Percentiles rank a stretch among this genome's conserved stretches.
Conservation (phyloP, 2,888 invertebrate genomes). For the Apotomis turbidana region DNA sequence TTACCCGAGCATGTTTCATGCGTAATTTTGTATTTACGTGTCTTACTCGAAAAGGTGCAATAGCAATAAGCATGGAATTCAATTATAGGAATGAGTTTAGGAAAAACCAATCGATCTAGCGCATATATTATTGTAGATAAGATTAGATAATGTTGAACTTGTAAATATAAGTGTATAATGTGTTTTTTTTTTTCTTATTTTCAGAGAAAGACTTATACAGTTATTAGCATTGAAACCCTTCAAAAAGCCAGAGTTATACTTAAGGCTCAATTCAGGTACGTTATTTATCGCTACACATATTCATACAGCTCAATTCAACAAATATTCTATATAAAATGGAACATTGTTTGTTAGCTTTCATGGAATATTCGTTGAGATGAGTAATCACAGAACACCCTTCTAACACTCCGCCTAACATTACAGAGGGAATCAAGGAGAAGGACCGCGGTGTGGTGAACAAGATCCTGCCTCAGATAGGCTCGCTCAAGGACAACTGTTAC, state of each 20-base stretch:
- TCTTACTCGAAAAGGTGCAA: neutral
- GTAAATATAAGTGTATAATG: neutral
- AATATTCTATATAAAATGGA: slow-evolving; percentile 23
- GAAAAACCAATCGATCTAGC: neutral
- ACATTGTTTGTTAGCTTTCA: slow-evolving; percentile 6
- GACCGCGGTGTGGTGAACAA: slow-evolving; percentile 90
- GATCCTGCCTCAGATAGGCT: slow-evolving; percentile 91
- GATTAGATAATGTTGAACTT: neutral
- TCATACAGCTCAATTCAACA: slow-evolving; percentile 9
- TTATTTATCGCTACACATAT: slow-evolving; percentile 42
- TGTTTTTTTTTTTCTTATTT: slow-evolving; percentile 69
- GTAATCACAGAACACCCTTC: neutral
- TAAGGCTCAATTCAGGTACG: slow-evolving; percentile 92
- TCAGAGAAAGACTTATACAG: slow-evolving; percentile 96
- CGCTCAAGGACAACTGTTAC: slow-evolving; percentile 94
- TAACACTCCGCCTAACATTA: slow-evolving; percentile 60
- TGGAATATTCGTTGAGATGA: slow-evolving; percentile 26
- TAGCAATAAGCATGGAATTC: neutral
- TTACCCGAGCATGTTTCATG: slow-evolving; percentile 26
- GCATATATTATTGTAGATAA: neutral
- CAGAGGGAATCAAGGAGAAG: slow-evolving; percentile 94
- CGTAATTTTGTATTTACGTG: slow-evolving; percentile 7
- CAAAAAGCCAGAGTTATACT: slow-evolving; percentile 95
- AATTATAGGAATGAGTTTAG: neutral
- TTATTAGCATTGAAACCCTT: slow-evolving; percentile 95